Conservation (phyloP, 1,140 invertebrate genomes). For the Philotrypesis tridentata region DNA sequence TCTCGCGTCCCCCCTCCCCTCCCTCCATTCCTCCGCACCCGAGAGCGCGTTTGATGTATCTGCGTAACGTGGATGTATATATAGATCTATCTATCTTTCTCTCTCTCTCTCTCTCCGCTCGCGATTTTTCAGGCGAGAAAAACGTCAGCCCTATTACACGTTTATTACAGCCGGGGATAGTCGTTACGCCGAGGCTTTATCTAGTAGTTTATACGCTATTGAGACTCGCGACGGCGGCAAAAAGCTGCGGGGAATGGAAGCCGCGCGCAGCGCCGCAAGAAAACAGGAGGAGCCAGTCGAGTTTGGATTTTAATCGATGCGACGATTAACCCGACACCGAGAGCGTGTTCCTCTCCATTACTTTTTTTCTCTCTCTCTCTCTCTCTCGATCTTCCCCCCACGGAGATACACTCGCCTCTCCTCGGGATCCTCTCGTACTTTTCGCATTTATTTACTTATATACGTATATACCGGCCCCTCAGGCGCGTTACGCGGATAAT, state of each 20-base stretch:
- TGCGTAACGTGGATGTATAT: neutral
- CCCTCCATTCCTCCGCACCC: no score
- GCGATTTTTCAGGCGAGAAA: neutral
- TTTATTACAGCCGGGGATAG: neutral
- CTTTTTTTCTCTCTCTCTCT: neutral
- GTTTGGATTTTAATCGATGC: constrained; percentile 29
- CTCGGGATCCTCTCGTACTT: no score
- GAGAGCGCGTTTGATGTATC: neutral
- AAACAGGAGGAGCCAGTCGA: constrained; percentile 27
- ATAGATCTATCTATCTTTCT: no score
- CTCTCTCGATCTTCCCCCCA: no score
- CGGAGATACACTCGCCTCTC: no score
- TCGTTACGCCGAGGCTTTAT: neutral
- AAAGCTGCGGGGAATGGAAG: neutral
- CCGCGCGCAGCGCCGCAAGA: neutral
- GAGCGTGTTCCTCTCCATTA: constrained; percentile 18
- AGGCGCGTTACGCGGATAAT: constrained; percentile 22
- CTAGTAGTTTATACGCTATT: neutral
- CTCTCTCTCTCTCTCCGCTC: neutral
- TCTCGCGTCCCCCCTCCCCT: no score
- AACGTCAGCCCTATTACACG: neutral
- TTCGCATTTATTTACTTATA: no score
- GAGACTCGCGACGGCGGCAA: neutral
- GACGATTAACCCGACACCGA: constrained; percentile 26
- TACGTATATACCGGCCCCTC: no score